These are phyloP conservation scores for Epinephelus cyanopodus DNA, from an alignment of 2,113 vertebrate genomes.

Conservation along the genomic window DNA sequence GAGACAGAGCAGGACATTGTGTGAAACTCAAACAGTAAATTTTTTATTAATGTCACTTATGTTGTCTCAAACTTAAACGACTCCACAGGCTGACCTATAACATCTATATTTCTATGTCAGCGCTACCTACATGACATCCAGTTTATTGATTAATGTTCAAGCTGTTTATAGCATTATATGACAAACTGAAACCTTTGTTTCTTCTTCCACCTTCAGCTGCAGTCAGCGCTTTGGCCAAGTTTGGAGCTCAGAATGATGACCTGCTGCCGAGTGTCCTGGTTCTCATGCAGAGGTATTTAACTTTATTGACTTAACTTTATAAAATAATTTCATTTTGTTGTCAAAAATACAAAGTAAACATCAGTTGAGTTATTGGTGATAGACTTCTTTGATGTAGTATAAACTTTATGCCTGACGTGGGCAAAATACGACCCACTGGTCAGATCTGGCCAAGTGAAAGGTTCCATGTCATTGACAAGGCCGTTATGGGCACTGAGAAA, in stretches of 20 bases:
- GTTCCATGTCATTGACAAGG: too few relatives aligned
- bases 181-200: not conserved
- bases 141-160: not conserved
- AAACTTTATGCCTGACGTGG: too few relatives aligned
- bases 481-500: too few relatives aligned
- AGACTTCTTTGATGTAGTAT: not conserved
- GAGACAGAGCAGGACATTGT: conserved; percentile 50
- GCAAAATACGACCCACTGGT: too few relatives aligned
- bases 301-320: too few relatives aligned
- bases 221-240: conserved; percentile 96
- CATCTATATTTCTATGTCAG: not conserved
- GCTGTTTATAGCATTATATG: too few relatives aligned
- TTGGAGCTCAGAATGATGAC: conserved; percentile 97
- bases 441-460: too few relatives aligned
- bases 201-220: conserved; percentile 85
- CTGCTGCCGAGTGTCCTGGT: conserved; percentile 97
- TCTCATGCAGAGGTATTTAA: conserved; percentile 93
- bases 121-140: not conserved
- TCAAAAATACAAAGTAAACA: not conserved
- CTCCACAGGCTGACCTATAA: not conserved
- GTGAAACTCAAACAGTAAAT: too few relatives aligned
- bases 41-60: not conserved
- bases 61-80: too few relatives aligned
- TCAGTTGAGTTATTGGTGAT: not conserved
- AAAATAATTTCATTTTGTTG: too few relatives aligned